Evolutionary conservation across 2,113 vertebrate species (phyloP).

Genomic region (Manacus vitellinus): DNA sequence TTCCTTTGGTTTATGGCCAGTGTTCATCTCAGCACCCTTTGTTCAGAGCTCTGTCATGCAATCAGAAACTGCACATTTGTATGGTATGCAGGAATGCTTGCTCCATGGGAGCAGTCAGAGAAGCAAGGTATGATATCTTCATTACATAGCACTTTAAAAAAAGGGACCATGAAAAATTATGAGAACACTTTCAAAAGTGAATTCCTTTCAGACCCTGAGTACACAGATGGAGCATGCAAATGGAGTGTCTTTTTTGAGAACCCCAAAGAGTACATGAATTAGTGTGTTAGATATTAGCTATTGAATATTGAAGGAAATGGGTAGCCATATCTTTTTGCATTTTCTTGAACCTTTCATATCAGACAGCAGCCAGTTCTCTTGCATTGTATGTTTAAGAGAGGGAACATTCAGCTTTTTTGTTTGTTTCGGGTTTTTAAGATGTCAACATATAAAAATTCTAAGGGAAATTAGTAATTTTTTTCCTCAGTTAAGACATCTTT

Average conservation of each 20-base stretch:
- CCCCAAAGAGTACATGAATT: neutral
- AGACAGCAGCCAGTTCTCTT: neutral
- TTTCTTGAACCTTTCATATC: neutral
- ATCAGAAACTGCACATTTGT: neutral
- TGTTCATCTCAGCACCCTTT: neutral
- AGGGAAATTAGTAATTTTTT: neutral
- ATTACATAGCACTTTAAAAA: neutral
- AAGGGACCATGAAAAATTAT: neutral
- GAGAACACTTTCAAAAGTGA: neutral
- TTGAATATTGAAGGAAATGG: neutral
- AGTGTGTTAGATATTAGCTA: neutral
- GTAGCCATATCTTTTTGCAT: neutral
- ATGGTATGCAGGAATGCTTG: rapidly evolving
- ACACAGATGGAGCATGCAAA: neutral
- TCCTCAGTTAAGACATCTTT: neutral
- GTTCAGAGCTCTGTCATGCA: neutral
- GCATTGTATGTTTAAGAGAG: neutral
- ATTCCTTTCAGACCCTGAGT: neutral
- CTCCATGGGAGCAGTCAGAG: neutral
- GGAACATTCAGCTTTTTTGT: neutral
- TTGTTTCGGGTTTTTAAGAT: neutral
- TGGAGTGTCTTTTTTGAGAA: neutral
- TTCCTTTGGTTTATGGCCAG: neutral
- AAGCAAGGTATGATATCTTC: neutral
- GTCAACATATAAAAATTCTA: neutral